Evolutionary conservation across 2,888 invertebrate genomes (phyloP), one percentile per base, ranked within the genome.

Genomic region (Laothoe populi): DNA sequence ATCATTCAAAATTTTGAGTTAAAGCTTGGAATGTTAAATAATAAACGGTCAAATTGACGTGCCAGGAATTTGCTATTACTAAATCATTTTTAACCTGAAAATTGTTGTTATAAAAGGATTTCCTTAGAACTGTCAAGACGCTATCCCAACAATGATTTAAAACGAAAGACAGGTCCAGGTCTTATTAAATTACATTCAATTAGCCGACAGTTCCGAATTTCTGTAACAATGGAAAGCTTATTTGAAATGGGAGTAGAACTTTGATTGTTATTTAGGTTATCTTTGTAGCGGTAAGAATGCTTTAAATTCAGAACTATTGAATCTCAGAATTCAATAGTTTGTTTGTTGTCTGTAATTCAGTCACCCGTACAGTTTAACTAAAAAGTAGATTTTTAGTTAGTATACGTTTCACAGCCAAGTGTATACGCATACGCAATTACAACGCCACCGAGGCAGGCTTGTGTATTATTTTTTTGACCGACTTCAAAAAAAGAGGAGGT

Each of bases 251-350:
- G 40, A 48, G 40, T 59, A 61, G 57, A 58, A 57, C 42, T 63
- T 63, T 63, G 61, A 57, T 60, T 60, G 62, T 63, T 60, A 38
- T 62, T 64, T 60, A 62, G 49, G 40, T 42, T 58, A 62, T 60
- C 62, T 57, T 42, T 64, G 24, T 46, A 44, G 46, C 46, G 38
- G 57, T 16, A 57, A 57, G 31, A 46, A n/a, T 40, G 42, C 48
- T 57, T 62, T 62, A 10, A 44, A 10, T 10, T 2, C n/a, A n/a
- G n/a, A n/a, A n/a, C n/a, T n/a, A n/a, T n/a, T n/a, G n/a, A n/a
- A n/a, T n/a, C n/a, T n/a, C n/a, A n/a, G n/a, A n/a, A n/a, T n/a
- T n/a, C n/a, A n/a, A n/a, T n/a, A n/a, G n/a, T n/a, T n/a, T n/a
- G n/a, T n/a, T n/a, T n/a, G n/a, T n/a, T n/a, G n/a, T n/a, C n/a